Percentiles rank a stretch among this genome's conserved stretches.
These are phyloP conservation scores for Leptopilina drosophilae DNA, from an alignment of 2,888 invertebrate genomes.

Conservation along the genomic window DNA sequence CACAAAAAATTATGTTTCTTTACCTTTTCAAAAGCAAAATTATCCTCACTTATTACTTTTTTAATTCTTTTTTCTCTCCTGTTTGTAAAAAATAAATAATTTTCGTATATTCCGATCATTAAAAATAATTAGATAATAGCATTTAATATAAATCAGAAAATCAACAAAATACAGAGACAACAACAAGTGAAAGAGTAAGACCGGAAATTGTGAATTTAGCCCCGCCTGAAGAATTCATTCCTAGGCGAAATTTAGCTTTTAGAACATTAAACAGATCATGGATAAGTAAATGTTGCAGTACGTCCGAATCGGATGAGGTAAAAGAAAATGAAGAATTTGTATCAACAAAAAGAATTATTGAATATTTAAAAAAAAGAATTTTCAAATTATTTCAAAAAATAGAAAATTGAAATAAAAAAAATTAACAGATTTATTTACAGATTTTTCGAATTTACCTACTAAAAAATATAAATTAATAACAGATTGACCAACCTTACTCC, in stretches of 20 bases:
- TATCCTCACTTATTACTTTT: too few species aligned
- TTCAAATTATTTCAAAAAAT: neutral
- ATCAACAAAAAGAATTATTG: neutral
- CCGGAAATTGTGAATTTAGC: neutral
- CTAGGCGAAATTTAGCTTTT: neutral
- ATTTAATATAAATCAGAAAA: neutral
- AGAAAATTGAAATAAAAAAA: too few species aligned
- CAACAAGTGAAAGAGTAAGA: neutral
- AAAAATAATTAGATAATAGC: too few species aligned
- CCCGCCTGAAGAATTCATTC: neutral
- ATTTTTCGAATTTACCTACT: too few species aligned
- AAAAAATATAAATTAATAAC: too few species aligned
- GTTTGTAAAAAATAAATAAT: too few species aligned
- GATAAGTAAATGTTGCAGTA: conserved; percentile 16
- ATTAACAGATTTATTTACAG: too few species aligned
- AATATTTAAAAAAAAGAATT: neutral
- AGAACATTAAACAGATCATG: conserved; percentile 7
- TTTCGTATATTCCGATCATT: too few species aligned
- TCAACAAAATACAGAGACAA: neutral
- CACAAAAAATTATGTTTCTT: too few species aligned
- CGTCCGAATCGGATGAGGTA: conserved; percentile 8
- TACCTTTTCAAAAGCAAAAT: too few species aligned
- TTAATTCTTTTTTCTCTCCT: too few species aligned
- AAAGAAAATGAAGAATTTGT: neutral
- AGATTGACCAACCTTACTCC: conserved; percentile 28